These are phyloP conservation scores for Silurus lanzhouensis DNA, from an alignment of 2,797 vertebrate species.

Conservation along the genomic window DNA sequence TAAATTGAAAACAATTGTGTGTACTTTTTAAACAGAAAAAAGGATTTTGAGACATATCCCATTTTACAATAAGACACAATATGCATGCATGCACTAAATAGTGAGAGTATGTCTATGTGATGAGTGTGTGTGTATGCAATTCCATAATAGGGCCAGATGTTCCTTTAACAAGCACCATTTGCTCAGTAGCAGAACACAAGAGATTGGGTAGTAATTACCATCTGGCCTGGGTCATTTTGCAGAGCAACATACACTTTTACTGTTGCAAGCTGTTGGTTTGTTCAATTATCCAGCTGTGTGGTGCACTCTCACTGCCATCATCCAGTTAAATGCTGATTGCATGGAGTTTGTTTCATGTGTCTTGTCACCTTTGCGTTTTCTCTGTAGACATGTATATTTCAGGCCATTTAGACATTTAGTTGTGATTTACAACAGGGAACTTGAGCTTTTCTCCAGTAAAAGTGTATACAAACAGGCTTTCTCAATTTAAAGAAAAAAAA, in stretches of 20 bases:
- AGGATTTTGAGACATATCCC: background rate
- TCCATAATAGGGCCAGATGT: constrained; percentile 69
- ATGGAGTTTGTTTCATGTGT: constrained; percentile 27
- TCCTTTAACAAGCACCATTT: constrained; percentile 68
- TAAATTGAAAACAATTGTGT: background rate
- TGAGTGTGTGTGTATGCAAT: constrained; percentile 48
- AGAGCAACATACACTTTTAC: constrained; percentile 56
- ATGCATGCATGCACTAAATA: background rate
- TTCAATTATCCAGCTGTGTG: constrained; percentile 45
- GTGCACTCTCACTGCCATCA: constrained; percentile 24
- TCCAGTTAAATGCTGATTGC: constrained; percentile 27
- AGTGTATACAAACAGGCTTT: background rate
- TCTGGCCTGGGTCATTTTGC: constrained; percentile 67
- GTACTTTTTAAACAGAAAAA: background rate
- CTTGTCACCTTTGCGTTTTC: constrained; percentile 6
- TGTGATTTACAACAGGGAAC: background rate
- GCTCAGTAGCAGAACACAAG: constrained; percentile 61
- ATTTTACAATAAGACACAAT: background rate
- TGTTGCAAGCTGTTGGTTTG: constrained; percentile 43
- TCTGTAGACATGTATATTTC: background rate
- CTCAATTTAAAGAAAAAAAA: background rate
- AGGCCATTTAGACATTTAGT: constrained; percentile 1
- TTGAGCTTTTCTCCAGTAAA: background rate
- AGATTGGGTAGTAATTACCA: constrained; percentile 68
- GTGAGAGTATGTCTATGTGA: constrained; percentile 40